These are phyloP conservation scores for Trachelus tabidus DNA, from an alignment of 2,888 invertebrate genomes.

Conservation along the genomic window DNA sequence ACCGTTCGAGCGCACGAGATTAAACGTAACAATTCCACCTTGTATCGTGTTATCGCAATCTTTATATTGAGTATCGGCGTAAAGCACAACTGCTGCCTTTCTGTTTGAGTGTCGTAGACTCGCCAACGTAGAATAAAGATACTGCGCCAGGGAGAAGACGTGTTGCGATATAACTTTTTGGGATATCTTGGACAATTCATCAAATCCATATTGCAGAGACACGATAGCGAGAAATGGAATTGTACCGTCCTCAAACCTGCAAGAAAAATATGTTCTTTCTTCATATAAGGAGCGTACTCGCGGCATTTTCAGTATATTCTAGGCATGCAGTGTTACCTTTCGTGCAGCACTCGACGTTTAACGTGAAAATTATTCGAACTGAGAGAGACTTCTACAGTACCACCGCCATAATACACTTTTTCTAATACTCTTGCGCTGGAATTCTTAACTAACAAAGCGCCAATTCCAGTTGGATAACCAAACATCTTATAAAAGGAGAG, in stretches of 20 bases:
- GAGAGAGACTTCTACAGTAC: conserved; percentile 88
- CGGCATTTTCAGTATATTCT: background rate
- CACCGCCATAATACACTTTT: conserved; percentile 91
- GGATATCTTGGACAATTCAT: conserved; percentile 71
- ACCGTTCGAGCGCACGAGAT: conserved; percentile 81
- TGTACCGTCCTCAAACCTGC: conserved; percentile 95
- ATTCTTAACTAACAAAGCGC: conserved; percentile 85
- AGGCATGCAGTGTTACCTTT: conserved; percentile 72
- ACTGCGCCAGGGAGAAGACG: conserved; percentile 80
- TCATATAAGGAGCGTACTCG: background rate
- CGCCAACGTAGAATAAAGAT: conserved; percentile 75
- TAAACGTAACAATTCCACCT: conserved; percentile 91
- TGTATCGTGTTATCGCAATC: conserved; percentile 70
- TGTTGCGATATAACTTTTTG: conserved; percentile 78
- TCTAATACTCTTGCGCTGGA: conserved; percentile 71
- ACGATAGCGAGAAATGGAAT: conserved; percentile 87
- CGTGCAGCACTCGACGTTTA: conserved; percentile 75
- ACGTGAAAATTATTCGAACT: conserved; percentile 79
- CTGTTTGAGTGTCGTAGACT: conserved; percentile 80
- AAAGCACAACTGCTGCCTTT: conserved; percentile 75
- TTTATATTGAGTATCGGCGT: conserved; percentile 78
- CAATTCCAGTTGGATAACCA: conserved; percentile 94
- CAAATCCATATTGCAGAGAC: conserved; percentile 85
- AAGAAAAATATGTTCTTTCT: conserved; percentile 41
- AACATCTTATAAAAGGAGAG: conserved; percentile 98